Base-by-base conservation (phyloP, 2,888 invertebrate species). In the Timema cristinae region DNA sequence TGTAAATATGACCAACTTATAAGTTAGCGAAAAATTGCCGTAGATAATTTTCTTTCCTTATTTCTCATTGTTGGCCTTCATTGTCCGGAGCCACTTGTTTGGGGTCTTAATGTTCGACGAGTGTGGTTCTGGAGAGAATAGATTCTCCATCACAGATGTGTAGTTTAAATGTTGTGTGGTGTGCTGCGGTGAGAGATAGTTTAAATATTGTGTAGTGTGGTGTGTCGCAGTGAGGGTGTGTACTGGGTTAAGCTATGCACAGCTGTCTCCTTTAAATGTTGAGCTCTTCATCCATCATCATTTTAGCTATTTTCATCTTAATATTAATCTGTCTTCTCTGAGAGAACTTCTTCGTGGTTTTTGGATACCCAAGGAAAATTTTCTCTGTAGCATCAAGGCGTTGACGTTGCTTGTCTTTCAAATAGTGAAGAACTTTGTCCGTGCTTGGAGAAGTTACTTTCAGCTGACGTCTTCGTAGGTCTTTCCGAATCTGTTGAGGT, bases 301-400 rank as follows among this genome's bases (percentile, higher is more conserved):
- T 32, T 66, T 66, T 48, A 10, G 66, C 49, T 6, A 66, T 66
- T 66, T 47, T 49, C 13, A 47, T 66, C 50, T 67, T 67, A 13
- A 67, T n/a, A 13, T 67, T 50, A 47, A 50, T 16, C 13, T 67
- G 67, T 67, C 67, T 67, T 49, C 32, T 67, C 11, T 48, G 49
- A 15, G 50, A 67, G 50, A 67, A 67, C 13, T 11, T 67, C 50
- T 67, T 48, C 13, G 48, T 48, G n/a, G 67, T 67, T 67, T 67
- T 67, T 49, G 67, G 9, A 47, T 49, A 67, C 6, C 67, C 50
- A 48, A 67, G 15, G n/a, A 67, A 67, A 16, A 67, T 67, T 9
- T 67, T 49, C n/a, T 67, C 67, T 67, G 50, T 50, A 11, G 11
- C 67, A 49, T 5, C n/a, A 13, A 67, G 67, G 15, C 13, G 7